Conservation (phyloP, 2,797 vertebrate species). For the Tarsius wallacei region DNA sequence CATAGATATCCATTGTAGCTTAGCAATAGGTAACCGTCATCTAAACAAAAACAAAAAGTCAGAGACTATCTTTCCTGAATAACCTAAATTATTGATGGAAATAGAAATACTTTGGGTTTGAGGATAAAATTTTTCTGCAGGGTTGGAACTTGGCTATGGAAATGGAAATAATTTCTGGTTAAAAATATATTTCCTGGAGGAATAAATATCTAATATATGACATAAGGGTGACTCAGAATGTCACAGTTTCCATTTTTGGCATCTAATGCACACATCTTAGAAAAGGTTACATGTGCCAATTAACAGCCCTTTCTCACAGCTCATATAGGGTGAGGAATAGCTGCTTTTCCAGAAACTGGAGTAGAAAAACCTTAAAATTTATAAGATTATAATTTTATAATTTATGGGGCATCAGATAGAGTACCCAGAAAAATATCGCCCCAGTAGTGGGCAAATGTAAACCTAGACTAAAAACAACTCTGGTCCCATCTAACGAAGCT, state of each 20-base stretch:
- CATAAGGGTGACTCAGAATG: conserved; percentile 65
- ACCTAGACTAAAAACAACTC: not conserved
- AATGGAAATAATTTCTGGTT: conserved; percentile 69
- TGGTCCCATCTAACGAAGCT: too few species aligned
- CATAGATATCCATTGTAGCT: conserved; percentile 25
- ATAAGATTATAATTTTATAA: too few species aligned
- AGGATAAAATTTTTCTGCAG: conserved; percentile 53
- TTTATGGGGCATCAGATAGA: not conserved
- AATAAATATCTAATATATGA: conserved; percentile 65
- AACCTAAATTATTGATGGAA: conserved; percentile 43
- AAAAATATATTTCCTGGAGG: conserved; percentile 72
- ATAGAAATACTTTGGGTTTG: conserved; percentile 34
- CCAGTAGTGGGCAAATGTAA: not conserved
- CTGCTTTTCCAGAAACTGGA: not conserved
- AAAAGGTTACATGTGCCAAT: conserved; percentile 17
- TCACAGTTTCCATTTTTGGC: conserved; percentile 70
- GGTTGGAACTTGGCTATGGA: conserved; percentile 43
- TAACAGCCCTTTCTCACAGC: conserved; percentile 41
- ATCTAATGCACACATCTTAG: not conserved
- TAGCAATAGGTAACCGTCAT: conserved; percentile 55
- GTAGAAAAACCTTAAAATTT: not conserved
- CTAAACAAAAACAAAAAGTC: conserved; percentile 46
- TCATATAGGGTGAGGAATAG: conserved; percentile 17
- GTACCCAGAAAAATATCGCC: not conserved
- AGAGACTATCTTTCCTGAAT: not conserved